Percentiles rank a stretch among this genome's conserved stretches.
phyloP scores from a whole-genome alignment of 2,888 invertebrate species.

The Cyaniris semiargus region DNA sequence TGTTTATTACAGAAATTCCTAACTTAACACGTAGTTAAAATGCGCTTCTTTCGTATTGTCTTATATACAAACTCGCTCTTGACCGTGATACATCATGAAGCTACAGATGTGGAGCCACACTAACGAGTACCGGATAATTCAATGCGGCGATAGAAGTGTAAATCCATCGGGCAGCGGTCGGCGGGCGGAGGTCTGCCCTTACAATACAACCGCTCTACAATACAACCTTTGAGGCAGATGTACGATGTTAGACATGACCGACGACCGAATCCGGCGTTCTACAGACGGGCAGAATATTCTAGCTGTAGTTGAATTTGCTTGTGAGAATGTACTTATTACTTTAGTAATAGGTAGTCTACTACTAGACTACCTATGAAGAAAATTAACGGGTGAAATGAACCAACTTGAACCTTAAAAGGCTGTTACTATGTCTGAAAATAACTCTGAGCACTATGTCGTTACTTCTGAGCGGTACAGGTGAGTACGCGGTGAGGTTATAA shows the following conservation, averaged over 20 bases:
- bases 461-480: too few relatives aligned
- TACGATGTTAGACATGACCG: slow-evolving; percentile 7
- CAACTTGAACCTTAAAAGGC: too few relatives aligned
- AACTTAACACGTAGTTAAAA: too few relatives aligned
- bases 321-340: neutral
- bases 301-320: neutral
- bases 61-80: neutral
- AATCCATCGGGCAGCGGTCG: neutral
- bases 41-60: too few relatives aligned
- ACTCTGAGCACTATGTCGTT: too few relatives aligned
- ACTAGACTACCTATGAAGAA: neutral
- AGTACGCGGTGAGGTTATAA: too few relatives aligned
- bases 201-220: neutral
- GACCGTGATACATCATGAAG: neutral
- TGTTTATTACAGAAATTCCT: too few relatives aligned
- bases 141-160: neutral
- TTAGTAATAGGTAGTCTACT: too few relatives aligned
- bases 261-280: neutral
- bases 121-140: neutral
- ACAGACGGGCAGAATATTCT: neutral
- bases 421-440: too few relatives aligned
- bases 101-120: neutral
- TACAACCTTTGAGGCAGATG: neutral
- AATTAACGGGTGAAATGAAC: too few relatives aligned
- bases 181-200: neutral